Conservation (phyloP, 1,140 invertebrate genomes). For the Danaus plexippus region DNA sequence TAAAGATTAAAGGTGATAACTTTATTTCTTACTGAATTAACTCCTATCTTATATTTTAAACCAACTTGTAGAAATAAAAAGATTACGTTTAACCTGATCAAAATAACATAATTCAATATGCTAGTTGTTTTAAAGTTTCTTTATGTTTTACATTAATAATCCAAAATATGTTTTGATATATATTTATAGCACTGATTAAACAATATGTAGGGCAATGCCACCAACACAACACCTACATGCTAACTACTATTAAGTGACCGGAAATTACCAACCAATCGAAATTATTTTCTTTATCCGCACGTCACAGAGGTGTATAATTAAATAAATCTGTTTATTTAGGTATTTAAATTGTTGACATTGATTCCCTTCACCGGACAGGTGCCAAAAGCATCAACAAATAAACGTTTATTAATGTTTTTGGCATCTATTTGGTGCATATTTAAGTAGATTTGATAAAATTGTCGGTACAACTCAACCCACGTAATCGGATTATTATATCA, state of each 20-base stretch:
- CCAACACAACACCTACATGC: constrained; percentile 28
- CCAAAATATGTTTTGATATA: too few species aligned
- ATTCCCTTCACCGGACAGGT: constrained; percentile 13
- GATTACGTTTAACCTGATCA: too few species aligned
- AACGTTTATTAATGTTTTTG: constrained; percentile 6
- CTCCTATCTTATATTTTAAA: too few species aligned
- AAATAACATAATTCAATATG: too few species aligned
- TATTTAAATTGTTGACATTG: constrained; percentile 7
- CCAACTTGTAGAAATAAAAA: too few species aligned
- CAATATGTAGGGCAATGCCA: constrained; percentile 25
- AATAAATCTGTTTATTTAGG: constrained; percentile 15
- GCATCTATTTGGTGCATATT: constrained; percentile 10
- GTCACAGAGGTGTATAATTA: constrained; percentile 10
- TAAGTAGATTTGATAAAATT: too few species aligned
- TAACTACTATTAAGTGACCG: constrained; percentile 14
- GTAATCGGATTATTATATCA: too few species aligned
- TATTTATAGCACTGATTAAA: constrained; percentile 24
- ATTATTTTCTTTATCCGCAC: constrained; percentile 11
- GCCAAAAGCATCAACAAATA: constrained; percentile 9
- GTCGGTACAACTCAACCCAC: too few species aligned
- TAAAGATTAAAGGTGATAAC: too few species aligned
- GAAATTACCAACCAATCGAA: constrained; percentile 17
- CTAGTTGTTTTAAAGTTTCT: too few species aligned
- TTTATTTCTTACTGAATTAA: too few species aligned
- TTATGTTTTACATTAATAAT: too few species aligned